Percentiles rank a stretch among this genome's conserved stretches.
Conservation (phyloP, 2,797 vertebrate genomes). For the Sebastes oblongus region DNA sequence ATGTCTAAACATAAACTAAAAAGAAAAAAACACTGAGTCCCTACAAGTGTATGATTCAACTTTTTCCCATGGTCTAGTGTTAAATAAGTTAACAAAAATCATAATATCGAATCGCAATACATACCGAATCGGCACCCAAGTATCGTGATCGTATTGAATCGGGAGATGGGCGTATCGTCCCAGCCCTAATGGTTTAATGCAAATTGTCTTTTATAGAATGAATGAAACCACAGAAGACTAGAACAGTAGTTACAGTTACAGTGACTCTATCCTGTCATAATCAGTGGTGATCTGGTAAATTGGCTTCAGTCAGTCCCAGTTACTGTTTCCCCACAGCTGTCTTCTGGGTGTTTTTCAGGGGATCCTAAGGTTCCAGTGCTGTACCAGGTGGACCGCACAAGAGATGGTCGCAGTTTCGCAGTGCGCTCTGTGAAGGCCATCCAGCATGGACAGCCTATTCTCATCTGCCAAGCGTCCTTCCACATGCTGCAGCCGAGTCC, state of each 20-base stretch:
- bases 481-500: slow-evolving; percentile 88
- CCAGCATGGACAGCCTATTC: slow-evolving; percentile 90
- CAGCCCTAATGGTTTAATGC: background rate
- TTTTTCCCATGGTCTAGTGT: too few species aligned
- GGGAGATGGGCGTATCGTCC: too few species aligned
- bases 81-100: too few species aligned
- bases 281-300: background rate
- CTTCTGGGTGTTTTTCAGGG: slow-evolving; percentile 73
- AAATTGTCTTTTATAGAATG: background rate
- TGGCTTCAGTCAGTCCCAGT: background rate
- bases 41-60: too few species aligned
- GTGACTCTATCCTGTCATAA: background rate
- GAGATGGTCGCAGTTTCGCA: slow-evolving; percentile 90
- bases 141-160: too few species aligned
- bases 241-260: too few species aligned
- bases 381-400: slow-evolving; percentile 91
- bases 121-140: too few species aligned
- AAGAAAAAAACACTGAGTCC: rapidly evolving
- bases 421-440: slow-evolving; percentile 92
- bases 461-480: slow-evolving; percentile 94
- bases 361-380: slow-evolving; percentile 91
- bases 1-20: too few species aligned
- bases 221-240: background rate
- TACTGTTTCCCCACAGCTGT: background rate
- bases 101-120: too few species aligned